Percentiles rank a stretch among this genome's conserved stretches.
phyloP scores from a whole-genome alignment of 2,888 invertebrate species.

The Hartigia nigra region DNA sequence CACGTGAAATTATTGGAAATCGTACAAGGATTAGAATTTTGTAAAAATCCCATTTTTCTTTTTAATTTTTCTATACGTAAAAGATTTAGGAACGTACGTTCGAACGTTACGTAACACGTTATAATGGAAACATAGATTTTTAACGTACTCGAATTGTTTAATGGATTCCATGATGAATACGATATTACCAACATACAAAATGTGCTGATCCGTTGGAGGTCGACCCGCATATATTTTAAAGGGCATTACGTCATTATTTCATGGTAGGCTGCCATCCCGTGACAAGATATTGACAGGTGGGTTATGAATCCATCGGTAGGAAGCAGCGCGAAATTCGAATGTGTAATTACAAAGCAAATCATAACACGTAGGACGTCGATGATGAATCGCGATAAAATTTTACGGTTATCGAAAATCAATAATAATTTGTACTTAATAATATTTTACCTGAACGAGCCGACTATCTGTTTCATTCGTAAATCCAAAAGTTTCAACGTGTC shows the following conservation, averaged over 20 bases:
- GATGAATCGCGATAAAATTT: not conserved
- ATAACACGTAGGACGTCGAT: not conserved
- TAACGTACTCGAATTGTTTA: not conserved
- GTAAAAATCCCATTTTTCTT: not conserved
- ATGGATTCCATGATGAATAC: not conserved
- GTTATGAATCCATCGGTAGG: not conserved
- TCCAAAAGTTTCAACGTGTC: slow-evolving; percentile 95
- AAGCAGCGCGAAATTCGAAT: not conserved
- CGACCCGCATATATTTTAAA: not conserved
- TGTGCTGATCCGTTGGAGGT: not conserved
- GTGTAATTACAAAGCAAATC: not conserved
- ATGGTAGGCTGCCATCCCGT: not conserved
- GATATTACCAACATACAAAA: not conserved
- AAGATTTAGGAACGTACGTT: not conserved
- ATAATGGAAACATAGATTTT: not conserved
- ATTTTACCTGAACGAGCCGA: slow-evolving; percentile 89
- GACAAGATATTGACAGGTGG: not conserved
- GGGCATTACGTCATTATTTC: not conserved
- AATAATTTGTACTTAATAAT: not conserved
- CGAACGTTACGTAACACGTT: no score
- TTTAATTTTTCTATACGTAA: not conserved
- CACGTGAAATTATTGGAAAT: no score
- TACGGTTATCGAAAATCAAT: not conserved
- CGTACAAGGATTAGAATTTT: not conserved
- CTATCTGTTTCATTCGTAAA: slow-evolving; percentile 92